These are phyloP conservation scores for Sceloporus undulatus DNA, from an alignment of 2,113 vertebrate genomes.

Conservation along the genomic window DNA sequence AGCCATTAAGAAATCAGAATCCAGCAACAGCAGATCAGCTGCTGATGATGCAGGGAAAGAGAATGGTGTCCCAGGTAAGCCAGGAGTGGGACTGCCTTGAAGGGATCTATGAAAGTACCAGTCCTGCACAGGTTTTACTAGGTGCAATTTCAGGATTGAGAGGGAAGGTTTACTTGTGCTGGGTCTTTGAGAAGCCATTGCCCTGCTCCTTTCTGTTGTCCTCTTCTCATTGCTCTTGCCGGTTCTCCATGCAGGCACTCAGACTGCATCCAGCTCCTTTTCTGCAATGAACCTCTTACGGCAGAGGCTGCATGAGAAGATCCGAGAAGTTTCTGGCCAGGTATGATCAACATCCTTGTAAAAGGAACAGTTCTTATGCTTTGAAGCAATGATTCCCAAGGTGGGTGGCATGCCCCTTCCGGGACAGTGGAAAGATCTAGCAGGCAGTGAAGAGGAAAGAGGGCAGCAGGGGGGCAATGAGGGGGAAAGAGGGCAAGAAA, in stretches of 20 bases:
- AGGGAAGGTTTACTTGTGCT: neutral
- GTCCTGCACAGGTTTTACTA: neutral
- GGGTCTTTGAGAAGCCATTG: neutral
- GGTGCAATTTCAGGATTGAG: neutral
- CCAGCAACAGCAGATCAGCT: neutral
- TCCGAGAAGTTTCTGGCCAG: slow-evolving; percentile 87
- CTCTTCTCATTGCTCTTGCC: neutral
- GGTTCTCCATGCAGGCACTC: slow-evolving; percentile 65
- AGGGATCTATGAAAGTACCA: neutral
- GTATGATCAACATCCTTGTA: slow-evolving; percentile 65
- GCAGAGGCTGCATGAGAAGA: slow-evolving; percentile 92
- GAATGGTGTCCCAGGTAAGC: slow-evolving; percentile 40
- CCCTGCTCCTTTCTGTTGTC: too few relatives aligned
- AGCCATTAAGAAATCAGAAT: neutral
- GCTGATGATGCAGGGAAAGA: neutral
- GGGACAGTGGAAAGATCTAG: too few relatives aligned
- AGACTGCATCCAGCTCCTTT: slow-evolving; percentile 59
- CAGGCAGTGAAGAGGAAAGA: too few relatives aligned
- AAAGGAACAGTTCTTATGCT: too few relatives aligned
- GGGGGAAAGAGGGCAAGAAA: too few relatives aligned
- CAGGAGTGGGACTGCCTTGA: neutral
- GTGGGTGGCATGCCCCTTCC: too few relatives aligned
- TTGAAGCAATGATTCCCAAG: too few relatives aligned
- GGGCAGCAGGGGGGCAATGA: too few relatives aligned
- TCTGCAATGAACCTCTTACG: slow-evolving; percentile 86